Base-by-base conservation (phyloP, 1,140 invertebrate species). In the Parapsyche elsis region DNA sequence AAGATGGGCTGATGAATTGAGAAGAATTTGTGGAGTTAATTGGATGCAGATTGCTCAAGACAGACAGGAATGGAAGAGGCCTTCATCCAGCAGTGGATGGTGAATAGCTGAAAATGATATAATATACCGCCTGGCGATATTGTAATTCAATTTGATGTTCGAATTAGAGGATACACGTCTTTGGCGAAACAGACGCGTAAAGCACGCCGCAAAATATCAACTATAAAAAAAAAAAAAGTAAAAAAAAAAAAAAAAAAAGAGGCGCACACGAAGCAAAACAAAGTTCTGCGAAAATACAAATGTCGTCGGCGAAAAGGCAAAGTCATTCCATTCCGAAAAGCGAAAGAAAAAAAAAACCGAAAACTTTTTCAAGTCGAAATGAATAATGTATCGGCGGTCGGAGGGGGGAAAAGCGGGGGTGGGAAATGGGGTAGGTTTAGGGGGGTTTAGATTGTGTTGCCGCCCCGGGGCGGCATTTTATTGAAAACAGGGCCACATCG, bases 281-380 rank as follows among this genome's bases (percentile, higher is more conserved):
- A 57, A 67, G 38, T 21, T 75, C 46, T 26, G 73, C 23, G 73
- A 75, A 75, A 75, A 75, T 57, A 53, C 49, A 57, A 75, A 75
- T 75, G 73, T 75, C 73, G 73, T 46, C 49, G 46, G 44, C 38
- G 45, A 75, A 75, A 75, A 75, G 45, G 73, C 73, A 75, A 75
- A 75, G 46, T 75, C 73, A 75, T 75, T 75, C 73, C 73, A 75
- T 75, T 75, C 73, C 45, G 73, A 53, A 57, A 67, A 21, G 24
- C 10, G 24, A 67, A 23, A 67, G 14, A 67, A 67, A 67, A 67
- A 30, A 12, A 26, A 67, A 61, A 59, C 53, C n/a, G 59, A 67
- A 67, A 30, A 67, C 21, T 75, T 75, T 75, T 75, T 24, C 73
- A 24, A 75, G 73, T 75, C 49, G 45, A 75, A 75, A 75, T 75